Evolutionary conservation across 1,140 invertebrate species (phyloP), one percentile per base, ranked within the genome.

Genomic region (Coboldia fuscipes): DNA sequence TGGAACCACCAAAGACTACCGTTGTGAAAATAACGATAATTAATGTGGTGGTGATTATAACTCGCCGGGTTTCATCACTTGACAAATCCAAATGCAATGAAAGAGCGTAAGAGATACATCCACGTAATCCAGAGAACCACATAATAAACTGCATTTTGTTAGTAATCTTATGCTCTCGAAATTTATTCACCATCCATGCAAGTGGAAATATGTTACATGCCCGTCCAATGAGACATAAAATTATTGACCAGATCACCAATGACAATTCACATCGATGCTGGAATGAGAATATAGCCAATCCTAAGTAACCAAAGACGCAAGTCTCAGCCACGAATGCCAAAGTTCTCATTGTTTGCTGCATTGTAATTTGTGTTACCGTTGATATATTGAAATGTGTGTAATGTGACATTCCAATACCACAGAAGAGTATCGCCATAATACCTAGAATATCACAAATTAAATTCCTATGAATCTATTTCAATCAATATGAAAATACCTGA

Each of bases 141-240:
- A 97, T 97, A 30, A 98, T 94, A 47, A 97, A 94, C 73, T 94
- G 93, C 83, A 94, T 97, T 59, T 90, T 92, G 47, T 77, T 80
- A 1, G 89, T 96, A 30, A 98, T 97, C 58, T 92, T 89, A 60
- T 97, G 92, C 51, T 94, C 86, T 19, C 92, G 70, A 57, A 97
- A 98, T 53, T 79, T 80, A 55, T 99, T 99, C 6, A 92, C 80
- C 7, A 97, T 58, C 43, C 83, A 69, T 3, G 88, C 83, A 10
- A 99, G 57, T 13, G 94, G 94, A 52, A 94, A 98, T 37, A 98
- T 97, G 50, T 97, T 98, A 29, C 83, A 75, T 9, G 93, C 93
- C 50, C 94, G 68, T 16, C 92, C 92, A 36, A 96, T 62, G 10
- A 98, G 58, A 48, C 88, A 92, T 15, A 97, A 57, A 18, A 89